Conservation (phyloP, 2,113 vertebrate genomes). For the Indicator maculatus region DNA sequence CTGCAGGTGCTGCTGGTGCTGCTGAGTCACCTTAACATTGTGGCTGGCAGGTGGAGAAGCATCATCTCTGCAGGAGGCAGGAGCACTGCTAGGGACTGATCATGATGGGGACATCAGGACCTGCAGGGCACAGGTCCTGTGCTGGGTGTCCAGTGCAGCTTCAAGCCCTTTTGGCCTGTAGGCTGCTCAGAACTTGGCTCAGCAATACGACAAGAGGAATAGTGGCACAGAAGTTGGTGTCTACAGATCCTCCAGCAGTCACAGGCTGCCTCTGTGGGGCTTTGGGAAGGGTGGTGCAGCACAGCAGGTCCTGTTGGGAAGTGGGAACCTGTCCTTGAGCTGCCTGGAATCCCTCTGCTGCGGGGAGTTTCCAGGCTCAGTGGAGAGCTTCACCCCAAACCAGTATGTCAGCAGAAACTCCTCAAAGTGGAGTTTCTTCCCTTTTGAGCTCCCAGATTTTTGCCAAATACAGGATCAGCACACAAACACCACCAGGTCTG, state of each 20-base stretch:
- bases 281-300: background rate
- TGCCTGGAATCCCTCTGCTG: background rate
- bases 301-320: background rate
- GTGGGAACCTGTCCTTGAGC: background rate
- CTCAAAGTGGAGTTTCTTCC: background rate
- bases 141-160: background rate
- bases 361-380: background rate
- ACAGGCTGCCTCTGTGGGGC: background rate
- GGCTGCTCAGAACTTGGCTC: background rate
- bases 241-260: background rate
- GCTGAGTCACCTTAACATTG: fast-evolving
- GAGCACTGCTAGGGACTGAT: background rate
- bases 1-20: background rate
- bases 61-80: fast-evolving
- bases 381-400: background rate
- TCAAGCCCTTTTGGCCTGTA: background rate
- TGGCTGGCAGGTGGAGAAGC: background rate
- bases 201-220: background rate
- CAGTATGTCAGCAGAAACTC: background rate
- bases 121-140: fast-evolving
- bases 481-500: conserved; percentile 35
- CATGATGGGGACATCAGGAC: background rate
- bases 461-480: background rate
- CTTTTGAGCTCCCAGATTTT: background rate
- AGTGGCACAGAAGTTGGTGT: background rate